Percentiles rank a stretch among this genome's conserved stretches.
These are phyloP conservation scores for Discoglossus pictus DNA, from an alignment of 2,797 vertebrate genomes.

Conservation along the genomic window DNA sequence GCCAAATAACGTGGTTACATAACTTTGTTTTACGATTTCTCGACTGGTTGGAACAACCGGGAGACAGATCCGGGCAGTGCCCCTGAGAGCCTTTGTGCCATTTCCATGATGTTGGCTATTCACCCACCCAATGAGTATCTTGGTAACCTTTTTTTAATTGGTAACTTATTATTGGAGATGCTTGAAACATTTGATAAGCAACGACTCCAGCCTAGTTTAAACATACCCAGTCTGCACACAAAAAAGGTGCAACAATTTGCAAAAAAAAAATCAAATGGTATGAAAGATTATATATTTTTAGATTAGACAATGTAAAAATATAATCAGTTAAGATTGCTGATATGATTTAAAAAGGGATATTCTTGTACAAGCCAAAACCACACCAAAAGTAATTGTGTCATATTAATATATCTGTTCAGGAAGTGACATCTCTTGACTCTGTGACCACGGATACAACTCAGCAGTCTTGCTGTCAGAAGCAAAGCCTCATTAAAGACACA, in stretches of 20 bases:
- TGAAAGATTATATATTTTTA: too few species aligned
- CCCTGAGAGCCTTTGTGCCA: slow-evolving; percentile 3
- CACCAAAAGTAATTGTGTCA: too few species aligned
- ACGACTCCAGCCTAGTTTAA: slow-evolving; percentile 66
- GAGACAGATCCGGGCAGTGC: slow-evolving; percentile 32
- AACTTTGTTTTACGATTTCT: slow-evolving; percentile 82
- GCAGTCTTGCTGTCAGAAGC: too few species aligned
- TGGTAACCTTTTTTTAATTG: slow-evolving; percentile 46
- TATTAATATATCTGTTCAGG: neutral
- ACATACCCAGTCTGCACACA: slow-evolving; percentile 62
- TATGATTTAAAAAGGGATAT: too few species aligned
- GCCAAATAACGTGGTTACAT: slow-evolving; percentile 83
- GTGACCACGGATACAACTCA: neutral
- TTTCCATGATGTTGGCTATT: slow-evolving; percentile 17
- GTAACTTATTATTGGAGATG: slow-evolving; percentile 71
- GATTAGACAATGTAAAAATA: too few species aligned
- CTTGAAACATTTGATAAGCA: slow-evolving; percentile 66
- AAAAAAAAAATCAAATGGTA: slow-evolving; percentile 1
- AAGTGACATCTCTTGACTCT: slow-evolving; percentile 15
- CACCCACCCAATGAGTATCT: neutral
- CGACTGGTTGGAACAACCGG: slow-evolving; percentile 5
- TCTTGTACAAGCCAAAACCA: too few species aligned
- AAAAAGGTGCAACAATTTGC: slow-evolving; percentile 18
- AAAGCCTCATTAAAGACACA: too few species aligned
- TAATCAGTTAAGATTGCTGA: too few species aligned